Percentiles rank a stretch among this genome's conserved stretches.
Conservation (phyloP, 2,797 vertebrate species). For the Sebastes itinus region DNA sequence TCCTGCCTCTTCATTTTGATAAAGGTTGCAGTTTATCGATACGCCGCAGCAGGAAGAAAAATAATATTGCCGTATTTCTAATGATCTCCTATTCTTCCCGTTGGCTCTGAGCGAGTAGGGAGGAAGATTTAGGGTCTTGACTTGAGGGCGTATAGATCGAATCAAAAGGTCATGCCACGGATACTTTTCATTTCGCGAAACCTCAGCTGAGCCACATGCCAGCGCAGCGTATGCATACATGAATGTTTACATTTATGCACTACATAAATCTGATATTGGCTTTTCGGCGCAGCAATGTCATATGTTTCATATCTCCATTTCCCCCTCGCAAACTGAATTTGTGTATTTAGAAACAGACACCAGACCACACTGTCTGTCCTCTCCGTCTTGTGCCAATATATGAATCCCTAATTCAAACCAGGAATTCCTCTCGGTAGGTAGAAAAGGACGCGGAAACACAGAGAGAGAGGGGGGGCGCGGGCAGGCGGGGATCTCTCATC, state of each 20-base stretch:
- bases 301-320: slow-evolving; percentile 65
- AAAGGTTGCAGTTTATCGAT: slow-evolving; percentile 74
- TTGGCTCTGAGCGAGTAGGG: slow-evolving; percentile 59
- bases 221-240: slow-evolving; percentile 49
- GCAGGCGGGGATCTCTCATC: slow-evolving; percentile 65
- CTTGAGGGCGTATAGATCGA: slow-evolving; percentile 67
- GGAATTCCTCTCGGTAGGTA: slow-evolving; percentile 68
- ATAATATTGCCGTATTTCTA: slow-evolving; percentile 72
- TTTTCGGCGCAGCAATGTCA: slow-evolving; percentile 48
- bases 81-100: slow-evolving; percentile 70
- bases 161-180: slow-evolving; percentile 75
- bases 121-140: slow-evolving; percentile 76
- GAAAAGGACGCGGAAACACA: slow-evolving; percentile 60
- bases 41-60: slow-evolving; percentile 60
- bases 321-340: slow-evolving; percentile 52
- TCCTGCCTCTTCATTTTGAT: slow-evolving; percentile 74
- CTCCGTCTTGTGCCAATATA: slow-evolving; percentile 61
- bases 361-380: slow-evolving; percentile 62
- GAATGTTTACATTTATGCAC: slow-evolving; percentile 61
- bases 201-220: slow-evolving; percentile 48
- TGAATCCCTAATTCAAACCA: slow-evolving; percentile 75
- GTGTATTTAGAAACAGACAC: slow-evolving; percentile 67
- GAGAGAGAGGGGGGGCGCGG: not conserved
- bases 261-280: slow-evolving; percentile 61
- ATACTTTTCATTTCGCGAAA: slow-evolving; percentile 72